Evolutionary conservation across 1,140 invertebrate species (phyloP).

Genomic region (Aphaenogaster rudis): DNA sequence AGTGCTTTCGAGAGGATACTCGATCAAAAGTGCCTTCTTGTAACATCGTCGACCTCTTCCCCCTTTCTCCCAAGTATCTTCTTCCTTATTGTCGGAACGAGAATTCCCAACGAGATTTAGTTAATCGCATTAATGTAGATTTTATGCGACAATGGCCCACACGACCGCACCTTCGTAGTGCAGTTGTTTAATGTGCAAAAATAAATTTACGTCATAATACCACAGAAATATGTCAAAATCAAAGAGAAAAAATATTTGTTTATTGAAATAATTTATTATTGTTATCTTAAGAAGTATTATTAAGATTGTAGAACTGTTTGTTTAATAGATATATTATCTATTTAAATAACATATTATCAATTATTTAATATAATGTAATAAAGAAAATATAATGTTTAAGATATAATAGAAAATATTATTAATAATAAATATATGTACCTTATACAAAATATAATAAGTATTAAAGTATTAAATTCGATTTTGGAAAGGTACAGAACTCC

Average conservation of each 20-base stretch:
- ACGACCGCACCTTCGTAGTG: neutral
- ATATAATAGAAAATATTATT: neutral
- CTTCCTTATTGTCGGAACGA: neutral
- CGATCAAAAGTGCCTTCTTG: slow-evolving; percentile 71
- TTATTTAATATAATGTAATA: no score
- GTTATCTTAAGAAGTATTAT: neutral
- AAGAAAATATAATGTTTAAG: neutral
- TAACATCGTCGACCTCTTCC: slow-evolving; percentile 38
- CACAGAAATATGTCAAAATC: no score
- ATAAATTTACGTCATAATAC: neutral
- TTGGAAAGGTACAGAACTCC: neutral
- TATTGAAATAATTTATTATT: neutral
- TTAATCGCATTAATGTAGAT: slow-evolving; percentile 19
- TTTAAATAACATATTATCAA: no score
- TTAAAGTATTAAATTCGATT: slow-evolving; percentile 26
- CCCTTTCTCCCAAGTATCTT: neutral
- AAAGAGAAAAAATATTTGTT: neutral
- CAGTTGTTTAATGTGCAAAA: neutral
- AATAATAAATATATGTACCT: neutral
- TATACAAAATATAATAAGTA: neutral
- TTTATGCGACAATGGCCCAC: slow-evolving; percentile 10
- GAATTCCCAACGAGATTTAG: slow-evolving; percentile 34
- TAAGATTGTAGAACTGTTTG: neutral
- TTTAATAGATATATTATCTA: neutral
- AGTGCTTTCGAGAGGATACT: slow-evolving; percentile 68